Conservation (phyloP, 2,888 invertebrate species). For the Andrena trimmerana region DNA sequence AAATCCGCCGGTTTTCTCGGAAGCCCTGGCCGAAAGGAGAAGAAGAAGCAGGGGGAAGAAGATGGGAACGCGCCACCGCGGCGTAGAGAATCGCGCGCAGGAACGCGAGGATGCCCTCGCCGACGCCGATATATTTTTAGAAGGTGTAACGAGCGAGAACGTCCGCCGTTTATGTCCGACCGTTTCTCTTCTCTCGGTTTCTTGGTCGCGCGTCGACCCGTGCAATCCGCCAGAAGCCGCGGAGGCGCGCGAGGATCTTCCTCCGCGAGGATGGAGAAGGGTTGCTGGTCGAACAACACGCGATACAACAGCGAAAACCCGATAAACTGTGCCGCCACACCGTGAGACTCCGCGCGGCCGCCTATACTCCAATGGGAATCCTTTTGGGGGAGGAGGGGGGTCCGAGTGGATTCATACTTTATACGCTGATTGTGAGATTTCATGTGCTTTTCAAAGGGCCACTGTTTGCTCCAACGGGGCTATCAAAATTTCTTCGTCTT, state of each 20-base stretch:
- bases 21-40: slow-evolving; percentile 1
- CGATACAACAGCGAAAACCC: slow-evolving; percentile 14
- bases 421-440: no score
- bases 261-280: slow-evolving; percentile 1
- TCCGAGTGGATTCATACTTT: not conserved
- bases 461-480: no score
- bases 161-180: slow-evolving; percentile 46
- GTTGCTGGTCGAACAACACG: slow-evolving; percentile 12
- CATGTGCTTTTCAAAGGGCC: no score
- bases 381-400: not conserved
- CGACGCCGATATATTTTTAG: slow-evolving; percentile 28
- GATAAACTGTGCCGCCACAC: slow-evolving; percentile 5
- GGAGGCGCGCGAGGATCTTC: slow-evolving; percentile 10
- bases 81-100: slow-evolving; percentile 37
- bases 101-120: slow-evolving; percentile 21
- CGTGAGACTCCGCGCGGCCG: slow-evolving; percentile 6
- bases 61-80: not conserved
- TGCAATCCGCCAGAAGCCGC: slow-evolving; percentile 20
- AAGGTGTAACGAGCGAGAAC: slow-evolving; percentile 38
- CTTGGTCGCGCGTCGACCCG: slow-evolving; percentile 11
- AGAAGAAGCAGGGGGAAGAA: not conserved
- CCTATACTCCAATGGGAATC: slow-evolving; percentile 17
- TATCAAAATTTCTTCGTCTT: no score
- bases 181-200: slow-evolving; percentile 18
- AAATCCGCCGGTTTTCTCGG: slow-evolving; percentile 24